Percentiles rank a stretch among this genome's conserved stretches.
These are phyloP conservation scores for Furnarius figulus DNA, from an alignment of 2,113 vertebrate species.

Conservation along the genomic window DNA sequence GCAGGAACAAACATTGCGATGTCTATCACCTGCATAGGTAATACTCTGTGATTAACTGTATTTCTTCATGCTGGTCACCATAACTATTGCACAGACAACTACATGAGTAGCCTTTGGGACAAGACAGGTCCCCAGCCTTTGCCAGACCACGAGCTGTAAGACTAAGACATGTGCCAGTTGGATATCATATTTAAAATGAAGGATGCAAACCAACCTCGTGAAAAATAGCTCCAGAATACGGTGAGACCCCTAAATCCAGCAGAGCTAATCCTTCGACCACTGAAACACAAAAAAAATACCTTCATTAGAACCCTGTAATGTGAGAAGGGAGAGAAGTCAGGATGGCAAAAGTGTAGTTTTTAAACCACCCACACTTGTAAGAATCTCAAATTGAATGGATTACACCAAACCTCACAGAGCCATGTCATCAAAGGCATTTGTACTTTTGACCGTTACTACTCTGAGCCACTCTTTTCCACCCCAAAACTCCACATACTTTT, in stretches of 20 bases:
- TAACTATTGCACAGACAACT: background rate
- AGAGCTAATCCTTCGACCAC: constrained; percentile 95
- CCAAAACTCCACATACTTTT: background rate
- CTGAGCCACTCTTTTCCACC: background rate
- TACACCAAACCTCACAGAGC: background rate
- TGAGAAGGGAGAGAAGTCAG: background rate
- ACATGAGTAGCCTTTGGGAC: background rate
- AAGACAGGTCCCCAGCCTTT: background rate
- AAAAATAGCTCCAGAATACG: constrained; percentile 95
- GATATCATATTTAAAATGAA: background rate
- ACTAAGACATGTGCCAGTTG: background rate
- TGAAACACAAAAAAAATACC: constrained; percentile 72
- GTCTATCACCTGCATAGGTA: background rate
- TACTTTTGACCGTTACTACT: background rate
- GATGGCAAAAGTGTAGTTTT: background rate
- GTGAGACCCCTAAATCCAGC: constrained; percentile 93
- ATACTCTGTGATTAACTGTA: background rate
- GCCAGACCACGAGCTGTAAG: background rate
- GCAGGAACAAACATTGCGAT: background rate
- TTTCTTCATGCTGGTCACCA: background rate
- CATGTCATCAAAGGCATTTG: background rate
- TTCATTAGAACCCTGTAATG: background rate
- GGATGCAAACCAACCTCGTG: constrained; percentile 86
- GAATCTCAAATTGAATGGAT: background rate
- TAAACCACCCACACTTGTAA: background rate